Percentiles rank a stretch among this genome's conserved stretches.
Conservation (phyloP, 2,888 invertebrate species). For the Dasysyrphus tricinctus region DNA sequence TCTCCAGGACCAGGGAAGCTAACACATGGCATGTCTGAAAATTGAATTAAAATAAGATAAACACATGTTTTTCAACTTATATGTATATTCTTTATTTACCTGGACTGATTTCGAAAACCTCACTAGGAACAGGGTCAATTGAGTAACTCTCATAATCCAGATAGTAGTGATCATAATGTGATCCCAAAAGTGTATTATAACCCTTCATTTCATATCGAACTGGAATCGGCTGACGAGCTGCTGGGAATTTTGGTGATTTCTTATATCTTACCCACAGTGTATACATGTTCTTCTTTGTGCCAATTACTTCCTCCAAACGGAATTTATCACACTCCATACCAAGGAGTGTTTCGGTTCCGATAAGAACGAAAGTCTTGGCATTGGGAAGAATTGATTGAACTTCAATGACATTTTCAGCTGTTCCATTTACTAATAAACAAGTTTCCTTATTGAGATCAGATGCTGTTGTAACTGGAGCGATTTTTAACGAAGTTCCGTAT, state of each 20-base stretch:
- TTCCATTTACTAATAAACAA: conserved; percentile 94
- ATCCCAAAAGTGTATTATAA: conserved; percentile 95
- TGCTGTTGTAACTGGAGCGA: conserved; percentile 92
- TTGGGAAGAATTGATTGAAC: conserved; percentile 93
- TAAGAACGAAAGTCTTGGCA: conserved; percentile 88
- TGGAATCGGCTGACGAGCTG: conserved; percentile 86
- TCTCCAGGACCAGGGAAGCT: conserved; percentile 96
- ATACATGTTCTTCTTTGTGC: conserved; percentile 93
- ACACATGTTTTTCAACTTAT: no score
- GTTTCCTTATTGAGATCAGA: conserved; percentile 89
- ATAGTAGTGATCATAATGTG: conserved; percentile 97
- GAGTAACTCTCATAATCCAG: conserved; percentile 90
- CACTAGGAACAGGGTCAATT: conserved; percentile 87
- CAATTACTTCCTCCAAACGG: conserved; percentile 88
- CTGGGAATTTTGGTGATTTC: conserved; percentile 85
- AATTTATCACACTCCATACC: conserved; percentile 91
- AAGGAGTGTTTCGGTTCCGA: conserved; percentile 88
- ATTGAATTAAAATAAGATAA: background rate
- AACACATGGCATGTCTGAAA: conserved; percentile 87
- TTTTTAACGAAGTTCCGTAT: conserved; percentile 90
- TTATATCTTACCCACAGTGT: conserved; percentile 93
- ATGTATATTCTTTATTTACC: conserved; percentile 84
- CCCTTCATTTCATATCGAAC: conserved; percentile 97
- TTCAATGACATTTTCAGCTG: conserved; percentile 85
- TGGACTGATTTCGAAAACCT: conserved; percentile 87